phyloP scores from a whole-genome alignment of 2,797 vertebrate species.

The Caiman crocodilus region DNA sequence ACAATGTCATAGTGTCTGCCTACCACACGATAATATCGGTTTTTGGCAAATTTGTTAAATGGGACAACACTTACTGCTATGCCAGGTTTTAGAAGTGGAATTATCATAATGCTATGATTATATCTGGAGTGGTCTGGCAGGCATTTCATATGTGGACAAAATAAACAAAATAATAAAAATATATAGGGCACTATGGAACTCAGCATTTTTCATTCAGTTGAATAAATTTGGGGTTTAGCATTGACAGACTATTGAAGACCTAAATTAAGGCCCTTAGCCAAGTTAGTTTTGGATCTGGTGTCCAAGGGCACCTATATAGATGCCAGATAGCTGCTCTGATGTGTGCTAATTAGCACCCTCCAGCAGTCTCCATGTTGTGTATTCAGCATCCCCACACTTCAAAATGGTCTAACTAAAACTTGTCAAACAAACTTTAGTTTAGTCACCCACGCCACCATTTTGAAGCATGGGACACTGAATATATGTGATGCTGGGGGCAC shows the following conservation, averaged over 20 bases:
- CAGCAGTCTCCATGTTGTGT: too few relatives aligned
- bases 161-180: conserved; percentile 16
- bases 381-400: too few relatives aligned
- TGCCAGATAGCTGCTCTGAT: too few relatives aligned
- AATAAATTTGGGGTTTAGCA: background rate
- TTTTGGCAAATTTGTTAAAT: conserved; percentile 18
- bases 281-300: too few relatives aligned
- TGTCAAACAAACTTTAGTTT: too few relatives aligned
- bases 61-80: conserved; percentile 18
- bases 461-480: too few relatives aligned
- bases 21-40: conserved; percentile 51
- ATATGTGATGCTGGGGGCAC: too few relatives aligned
- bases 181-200: conserved; percentile 6
- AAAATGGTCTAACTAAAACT: too few relatives aligned
- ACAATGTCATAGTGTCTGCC: conserved; percentile 13
- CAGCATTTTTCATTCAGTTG: background rate
- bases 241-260: conserved; percentile 13
- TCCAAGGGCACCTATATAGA: too few relatives aligned
- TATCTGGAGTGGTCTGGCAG: conserved; percentile 35
- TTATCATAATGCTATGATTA: conserved; percentile 58
- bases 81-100: conserved; percentile 48
- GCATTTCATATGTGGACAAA: conserved; percentile 42
- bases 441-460: too few relatives aligned
- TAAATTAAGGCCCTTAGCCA: background rate
- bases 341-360: too few relatives aligned